These are phyloP conservation scores for Scaptomyza pallida DNA, from an alignment of 1,140 invertebrate genomes.

Conservation along the genomic window DNA sequence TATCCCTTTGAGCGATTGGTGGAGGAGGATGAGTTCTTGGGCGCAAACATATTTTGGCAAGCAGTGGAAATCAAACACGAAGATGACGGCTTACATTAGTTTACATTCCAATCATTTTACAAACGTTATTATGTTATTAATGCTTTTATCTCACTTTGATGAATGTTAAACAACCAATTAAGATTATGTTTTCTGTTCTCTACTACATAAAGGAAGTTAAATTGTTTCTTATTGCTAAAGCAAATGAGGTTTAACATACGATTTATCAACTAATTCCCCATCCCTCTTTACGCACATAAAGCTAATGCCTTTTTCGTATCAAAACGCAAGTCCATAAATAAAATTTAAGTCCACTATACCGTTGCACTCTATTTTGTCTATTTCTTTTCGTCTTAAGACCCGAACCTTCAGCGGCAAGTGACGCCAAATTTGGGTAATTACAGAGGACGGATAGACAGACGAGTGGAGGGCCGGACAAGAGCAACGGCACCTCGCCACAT, in stretches of 20 bases:
- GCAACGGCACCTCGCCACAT: conserved; percentile 59
- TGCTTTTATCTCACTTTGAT: no score
- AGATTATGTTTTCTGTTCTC: no score
- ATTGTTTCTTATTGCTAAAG: no score
- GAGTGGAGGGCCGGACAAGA: conserved; percentile 2
- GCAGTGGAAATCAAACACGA: conserved; percentile 36
- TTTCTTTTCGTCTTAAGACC: conserved; percentile 15
- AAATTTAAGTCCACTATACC: conserved; percentile 62
- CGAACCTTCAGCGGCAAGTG: conserved; percentile 73
- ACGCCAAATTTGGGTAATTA: conserved; percentile 81
- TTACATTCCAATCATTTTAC: no score
- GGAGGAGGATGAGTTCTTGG: conserved; percentile 22
- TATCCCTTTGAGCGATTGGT: conserved; percentile 52
- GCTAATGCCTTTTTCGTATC: conserved; percentile 17
- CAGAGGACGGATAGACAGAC: conserved; percentile 35
- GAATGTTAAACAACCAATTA: no score
- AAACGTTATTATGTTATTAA: no score
- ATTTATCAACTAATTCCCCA: no score
- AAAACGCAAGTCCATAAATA: conserved; percentile 52
- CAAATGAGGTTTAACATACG: no score
- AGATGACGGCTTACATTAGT: neutral
- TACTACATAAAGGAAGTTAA: no score
- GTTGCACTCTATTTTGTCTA: conserved; percentile 49
- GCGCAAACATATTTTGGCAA: conserved; percentile 30
- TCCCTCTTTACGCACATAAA: neutral